Conservation (phyloP, 2,113 vertebrate genomes). For the Spea multiplicata region DNA sequence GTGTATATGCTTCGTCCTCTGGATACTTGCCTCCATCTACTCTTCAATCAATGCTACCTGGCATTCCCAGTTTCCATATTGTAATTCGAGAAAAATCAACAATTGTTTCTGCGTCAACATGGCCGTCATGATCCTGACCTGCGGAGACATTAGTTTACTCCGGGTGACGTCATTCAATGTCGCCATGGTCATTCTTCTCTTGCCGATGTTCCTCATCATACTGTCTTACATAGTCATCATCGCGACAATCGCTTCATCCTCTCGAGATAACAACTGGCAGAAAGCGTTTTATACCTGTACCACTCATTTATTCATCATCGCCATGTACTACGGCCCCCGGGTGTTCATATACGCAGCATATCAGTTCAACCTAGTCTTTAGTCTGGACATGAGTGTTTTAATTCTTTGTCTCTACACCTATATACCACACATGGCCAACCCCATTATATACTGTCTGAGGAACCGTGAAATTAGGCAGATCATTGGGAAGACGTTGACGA, state of each 20-base stretch:
- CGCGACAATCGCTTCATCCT: not conserved
- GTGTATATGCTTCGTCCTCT: constrained; percentile 40
- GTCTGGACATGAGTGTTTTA: constrained; percentile 3
- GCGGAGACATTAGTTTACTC: not conserved
- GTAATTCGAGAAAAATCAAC: constrained; percentile 51
- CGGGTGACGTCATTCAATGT: not conserved
- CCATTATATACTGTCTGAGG: constrained; percentile 30
- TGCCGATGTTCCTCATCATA: constrained; percentile 4
- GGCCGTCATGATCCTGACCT: not conserved
- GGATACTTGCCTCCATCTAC: constrained; percentile 48
- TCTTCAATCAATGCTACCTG: constrained; percentile 47
- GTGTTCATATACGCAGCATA: constrained; percentile 7
- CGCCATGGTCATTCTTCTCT: not conserved
- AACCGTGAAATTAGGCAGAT: constrained; percentile 12
- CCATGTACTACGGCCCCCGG: constrained; percentile 7
- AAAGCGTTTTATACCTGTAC: constrained; percentile 22
- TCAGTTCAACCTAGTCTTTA: not conserved
- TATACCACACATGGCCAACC: constrained; percentile 13
- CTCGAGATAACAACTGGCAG: not conserved
- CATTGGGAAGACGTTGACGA: not conserved
- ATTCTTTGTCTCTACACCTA: constrained; percentile 7
- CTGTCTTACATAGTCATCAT: constrained; percentile 15
- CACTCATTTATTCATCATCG: constrained; percentile 8
- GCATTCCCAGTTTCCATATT: constrained; percentile 50
- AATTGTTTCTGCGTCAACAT: constrained; percentile 47